Conservation (phyloP, 2,888 invertebrate species). For the Cryptus viduatorius region DNA sequence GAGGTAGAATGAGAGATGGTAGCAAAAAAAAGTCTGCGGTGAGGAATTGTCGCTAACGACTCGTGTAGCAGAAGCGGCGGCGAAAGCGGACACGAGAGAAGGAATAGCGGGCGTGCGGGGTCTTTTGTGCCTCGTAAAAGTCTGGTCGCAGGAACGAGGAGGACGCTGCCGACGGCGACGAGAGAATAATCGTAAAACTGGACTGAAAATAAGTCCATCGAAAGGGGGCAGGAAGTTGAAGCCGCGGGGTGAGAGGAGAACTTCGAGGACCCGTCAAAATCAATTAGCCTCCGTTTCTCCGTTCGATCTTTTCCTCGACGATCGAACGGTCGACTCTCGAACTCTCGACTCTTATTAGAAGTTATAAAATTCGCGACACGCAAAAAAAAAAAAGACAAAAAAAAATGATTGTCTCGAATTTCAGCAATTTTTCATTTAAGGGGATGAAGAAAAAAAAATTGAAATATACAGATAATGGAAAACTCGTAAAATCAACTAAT, state of each 20-base stretch:
- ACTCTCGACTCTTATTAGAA: constrained; percentile 80
- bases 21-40: constrained; percentile 65
- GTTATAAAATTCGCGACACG: constrained; percentile 79
- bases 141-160: constrained; percentile 70
- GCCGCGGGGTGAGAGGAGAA: background rate
- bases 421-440: background rate
- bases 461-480: background rate
- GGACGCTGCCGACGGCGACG: constrained; percentile 38
- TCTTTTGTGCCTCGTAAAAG: constrained; percentile 79
- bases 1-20: constrained; percentile 58
- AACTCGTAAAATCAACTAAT: background rate
- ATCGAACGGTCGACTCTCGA: constrained; percentile 68
- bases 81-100: constrained; percentile 74
- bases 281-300: constrained; percentile 59
- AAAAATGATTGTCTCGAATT: background rate
- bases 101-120: constrained; percentile 37
- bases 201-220: constrained; percentile 71
- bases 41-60: constrained; percentile 78
- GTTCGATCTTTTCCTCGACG: background rate
- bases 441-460: background rate
- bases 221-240: constrained; percentile 79
- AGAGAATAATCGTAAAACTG: constrained; percentile 78
- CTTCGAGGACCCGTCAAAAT: constrained; percentile 77
- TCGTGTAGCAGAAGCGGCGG: constrained; percentile 47
- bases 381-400: background rate